Evolutionary conservation across 2,797 vertebrate species (phyloP), one percentile per base, ranked within the genome.

Genomic region (Passerculus sandwichensis): DNA sequence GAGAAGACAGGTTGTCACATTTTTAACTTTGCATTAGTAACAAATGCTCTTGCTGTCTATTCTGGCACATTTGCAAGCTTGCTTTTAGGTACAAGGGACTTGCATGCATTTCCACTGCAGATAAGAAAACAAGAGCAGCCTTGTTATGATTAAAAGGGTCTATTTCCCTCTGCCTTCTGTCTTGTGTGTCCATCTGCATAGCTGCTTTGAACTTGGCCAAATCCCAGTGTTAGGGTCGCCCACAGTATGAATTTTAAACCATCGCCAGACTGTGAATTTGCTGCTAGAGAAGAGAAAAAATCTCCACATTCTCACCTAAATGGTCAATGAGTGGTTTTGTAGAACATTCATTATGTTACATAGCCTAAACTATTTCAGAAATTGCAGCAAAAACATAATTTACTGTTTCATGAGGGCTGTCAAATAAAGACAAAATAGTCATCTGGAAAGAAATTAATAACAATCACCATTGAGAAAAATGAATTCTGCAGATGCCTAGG

Each of bases 141-240:
- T 94, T 95, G 82, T 97, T 97, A 91, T 82, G 78, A 94, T 95
- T 96, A 96, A 95, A 98, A 96, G 92, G 88, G 91, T 92, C 92
- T 92, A 80, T 85, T 92, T 97, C 83, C 89, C 96, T 96, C 93
- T 87, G 88, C 86, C 82, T 97, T 92, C 92, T 91, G 74, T 78
- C 82, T 97, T 89, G 87, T 91, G 73, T 76, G 96, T 97, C 97
- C 96, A 97, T 93, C 93, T 96, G 93, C 82, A 95, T 65, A 97
- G 94, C 74, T 95, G 90, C 83, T 97, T 95, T 97, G 93, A 97
- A 95, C 93, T 93, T 97, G 85, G 87, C 91, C 75, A 96, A 83
- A 95, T 94, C 72, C 82, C 81, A 96, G 87, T n/a, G 69, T 82
- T 91, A 91, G 86, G 84, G 94, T 72, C 16, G 44, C 72, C 87